Evolutionary conservation across 2,113 vertebrate genomes (phyloP).

Genomic region (Alosa alosa): DNA sequence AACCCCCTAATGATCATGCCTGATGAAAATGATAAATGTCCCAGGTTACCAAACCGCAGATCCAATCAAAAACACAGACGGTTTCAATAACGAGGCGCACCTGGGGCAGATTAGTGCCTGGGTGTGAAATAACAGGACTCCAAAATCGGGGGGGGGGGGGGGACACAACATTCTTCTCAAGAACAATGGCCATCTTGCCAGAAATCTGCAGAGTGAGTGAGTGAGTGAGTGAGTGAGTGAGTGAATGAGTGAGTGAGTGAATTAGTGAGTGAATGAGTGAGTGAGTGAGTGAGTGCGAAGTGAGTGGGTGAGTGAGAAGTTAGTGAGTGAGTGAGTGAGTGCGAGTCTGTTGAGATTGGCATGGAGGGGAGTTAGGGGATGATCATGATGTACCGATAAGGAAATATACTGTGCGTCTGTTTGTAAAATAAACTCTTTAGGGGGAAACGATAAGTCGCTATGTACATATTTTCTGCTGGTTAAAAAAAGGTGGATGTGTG

Average conservation of each 20-base stretch:
- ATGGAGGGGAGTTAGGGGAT: slow-evolving; percentile 52
- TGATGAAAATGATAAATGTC: slow-evolving; percentile 71
- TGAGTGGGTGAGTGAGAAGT: too few species aligned
- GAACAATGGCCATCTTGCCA: too few species aligned
- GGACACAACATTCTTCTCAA: slow-evolving; percentile 74
- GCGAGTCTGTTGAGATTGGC: slow-evolving; percentile 55
- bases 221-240: too few species aligned
- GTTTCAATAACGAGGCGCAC: slow-evolving; percentile 74
- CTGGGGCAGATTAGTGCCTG: slow-evolving; percentile 73
- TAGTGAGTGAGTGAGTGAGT: too few species aligned
- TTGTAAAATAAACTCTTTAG: slow-evolving; percentile 36
- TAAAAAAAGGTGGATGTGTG: slow-evolving; percentile 1
- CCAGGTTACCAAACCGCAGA: slow-evolving; percentile 65
- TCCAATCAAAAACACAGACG: slow-evolving; percentile 74
- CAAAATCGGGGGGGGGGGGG: slow-evolving; percentile 53
- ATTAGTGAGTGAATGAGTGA: too few species aligned
- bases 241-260: too few species aligned
- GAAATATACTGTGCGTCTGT: slow-evolving; percentile 40
- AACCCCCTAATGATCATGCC: slow-evolving; percentile 69
- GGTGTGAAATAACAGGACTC: slow-evolving; percentile 73
- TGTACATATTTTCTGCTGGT: slow-evolving; percentile 37
- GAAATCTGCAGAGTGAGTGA: too few species aligned
- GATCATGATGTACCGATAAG: slow-evolving; percentile 56
- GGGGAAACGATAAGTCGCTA: slow-evolving; percentile 29
- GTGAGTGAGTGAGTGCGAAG: too few species aligned